phyloP scores from a whole-genome alignment of 2,888 invertebrate genomes.

The Caenorhabditis imperialis region DNA sequence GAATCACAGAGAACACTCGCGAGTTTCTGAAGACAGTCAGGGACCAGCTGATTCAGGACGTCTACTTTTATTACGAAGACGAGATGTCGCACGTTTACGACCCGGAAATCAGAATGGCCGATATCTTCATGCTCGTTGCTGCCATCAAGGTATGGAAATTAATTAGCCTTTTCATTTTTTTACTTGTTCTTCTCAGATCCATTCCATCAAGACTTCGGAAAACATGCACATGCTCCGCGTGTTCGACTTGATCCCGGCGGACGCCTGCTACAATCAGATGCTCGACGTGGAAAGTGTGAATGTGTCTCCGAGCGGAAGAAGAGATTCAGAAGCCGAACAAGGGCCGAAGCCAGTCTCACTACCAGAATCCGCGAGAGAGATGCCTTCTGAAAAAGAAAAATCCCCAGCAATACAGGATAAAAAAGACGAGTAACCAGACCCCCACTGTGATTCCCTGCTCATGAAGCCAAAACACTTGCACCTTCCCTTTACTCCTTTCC shows the following conservation, averaged over 20 bases:
- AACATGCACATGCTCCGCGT: conserved; percentile 73
- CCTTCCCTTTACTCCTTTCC: conserved; percentile 4
- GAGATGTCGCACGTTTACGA: conserved; percentile 51
- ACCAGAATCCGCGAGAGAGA: conserved; percentile 18
- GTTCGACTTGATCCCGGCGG: conserved; percentile 70
- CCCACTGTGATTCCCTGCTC: conserved; percentile 17
- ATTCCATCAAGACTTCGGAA: conserved; percentile 64
- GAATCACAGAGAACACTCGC: conserved; percentile 50
- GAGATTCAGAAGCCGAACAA: conserved; percentile 32
- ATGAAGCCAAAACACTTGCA: conserved; percentile 1
- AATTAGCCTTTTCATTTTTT: not conserved
- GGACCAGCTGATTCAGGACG: conserved; percentile 65
- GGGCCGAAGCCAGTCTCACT: conserved; percentile 20
- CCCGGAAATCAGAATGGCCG: conserved; percentile 71
- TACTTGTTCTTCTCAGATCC: conserved; percentile 68
- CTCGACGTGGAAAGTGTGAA: conserved; percentile 54
- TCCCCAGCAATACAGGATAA: conserved; percentile 16
- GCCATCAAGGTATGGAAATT: conserved; percentile 63
- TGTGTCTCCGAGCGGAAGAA: conserved; percentile 11
- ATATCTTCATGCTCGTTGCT: conserved; percentile 65
- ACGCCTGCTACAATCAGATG: conserved; percentile 69
- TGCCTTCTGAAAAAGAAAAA: conserved; percentile 5
- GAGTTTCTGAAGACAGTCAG: conserved; percentile 55
- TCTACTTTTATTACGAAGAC: conserved; percentile 64
- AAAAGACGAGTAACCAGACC: conserved; percentile 13